Percentiles rank a stretch among this genome's conserved stretches.
Conservation (phyloP, 2,113 vertebrate genomes). For the Merops nubicus region DNA sequence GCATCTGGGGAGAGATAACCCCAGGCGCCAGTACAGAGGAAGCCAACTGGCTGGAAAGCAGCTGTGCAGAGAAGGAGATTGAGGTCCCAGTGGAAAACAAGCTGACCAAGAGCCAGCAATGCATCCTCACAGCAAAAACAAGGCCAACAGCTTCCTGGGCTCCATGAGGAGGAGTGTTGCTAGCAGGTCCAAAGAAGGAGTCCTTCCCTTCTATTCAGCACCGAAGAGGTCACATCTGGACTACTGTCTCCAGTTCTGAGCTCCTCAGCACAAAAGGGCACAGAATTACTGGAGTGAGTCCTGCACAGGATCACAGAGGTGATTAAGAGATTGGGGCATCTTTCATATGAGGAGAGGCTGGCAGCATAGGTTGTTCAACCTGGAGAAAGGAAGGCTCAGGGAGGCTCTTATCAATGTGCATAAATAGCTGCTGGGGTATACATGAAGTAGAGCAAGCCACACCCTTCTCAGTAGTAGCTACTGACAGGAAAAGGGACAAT, state of each 20-base stretch:
- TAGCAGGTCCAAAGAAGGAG: not conserved
- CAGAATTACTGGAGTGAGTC: fast-evolving
- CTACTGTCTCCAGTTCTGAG: not conserved
- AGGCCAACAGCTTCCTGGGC: not conserved
- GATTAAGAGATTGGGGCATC: not conserved
- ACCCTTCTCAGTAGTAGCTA: not conserved
- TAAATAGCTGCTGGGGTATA: not conserved
- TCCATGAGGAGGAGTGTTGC: not conserved
- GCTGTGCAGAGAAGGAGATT: not conserved
- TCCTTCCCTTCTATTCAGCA: not conserved
- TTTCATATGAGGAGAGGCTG: not conserved
- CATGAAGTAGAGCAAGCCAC: fast-evolving
- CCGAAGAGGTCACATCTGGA: not conserved
- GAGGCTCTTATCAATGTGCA: not conserved
- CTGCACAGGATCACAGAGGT: not conserved
- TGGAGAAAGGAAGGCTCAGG: not conserved
- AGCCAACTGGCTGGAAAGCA: not conserved
- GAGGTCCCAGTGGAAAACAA: not conserved
- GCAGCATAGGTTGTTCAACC: not conserved
- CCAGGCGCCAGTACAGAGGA: not conserved
- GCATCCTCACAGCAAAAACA: not conserved
- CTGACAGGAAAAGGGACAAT: not conserved
- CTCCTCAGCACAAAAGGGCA: not conserved
- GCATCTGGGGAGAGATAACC: not conserved
- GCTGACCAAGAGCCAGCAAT: not conserved